These are phyloP conservation scores for Linurgus olivaceus DNA, from an alignment of 2,797 vertebrate species.

Conservation along the genomic window DNA sequence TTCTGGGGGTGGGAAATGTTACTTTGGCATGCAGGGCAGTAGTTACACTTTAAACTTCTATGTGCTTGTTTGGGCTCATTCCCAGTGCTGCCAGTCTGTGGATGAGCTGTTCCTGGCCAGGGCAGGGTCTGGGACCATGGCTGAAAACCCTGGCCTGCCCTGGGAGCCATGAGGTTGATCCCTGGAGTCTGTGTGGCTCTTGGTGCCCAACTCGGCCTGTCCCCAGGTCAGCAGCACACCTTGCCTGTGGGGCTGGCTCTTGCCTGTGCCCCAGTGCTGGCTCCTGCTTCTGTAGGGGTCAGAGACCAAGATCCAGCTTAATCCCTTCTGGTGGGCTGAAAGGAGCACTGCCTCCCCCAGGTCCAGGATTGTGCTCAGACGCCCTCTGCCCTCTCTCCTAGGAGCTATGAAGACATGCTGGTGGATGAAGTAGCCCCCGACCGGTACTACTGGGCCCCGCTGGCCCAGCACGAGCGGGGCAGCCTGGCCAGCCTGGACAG, in stretches of 20 bases:
- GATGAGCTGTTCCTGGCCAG: background rate
- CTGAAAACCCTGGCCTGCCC: accelerated
- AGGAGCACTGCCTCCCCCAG: too few species aligned
- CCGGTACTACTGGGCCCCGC: slow-evolving; percentile 89
- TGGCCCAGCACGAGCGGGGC: slow-evolving; percentile 90
- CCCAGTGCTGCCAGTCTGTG: accelerated
- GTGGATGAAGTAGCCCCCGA: slow-evolving; percentile 84
- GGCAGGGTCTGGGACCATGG: background rate
- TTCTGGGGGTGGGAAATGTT: background rate
- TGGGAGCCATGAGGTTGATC: accelerated
- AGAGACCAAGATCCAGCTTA: background rate
- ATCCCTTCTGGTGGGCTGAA: background rate
- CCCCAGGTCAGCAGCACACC: background rate
- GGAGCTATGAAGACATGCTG: slow-evolving; percentile 94
- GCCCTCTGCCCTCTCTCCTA: slow-evolving; percentile 29
- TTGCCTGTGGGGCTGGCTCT: background rate
- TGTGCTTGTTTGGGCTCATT: background rate
- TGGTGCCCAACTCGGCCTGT: accelerated
- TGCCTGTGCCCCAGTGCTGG: background rate
- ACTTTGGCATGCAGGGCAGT: accelerated
- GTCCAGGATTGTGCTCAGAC: accelerated
- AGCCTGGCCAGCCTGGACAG: slow-evolving; percentile 97
- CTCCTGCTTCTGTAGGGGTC: accelerated
- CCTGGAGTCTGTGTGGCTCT: background rate
- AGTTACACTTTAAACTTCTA: background rate